Percentiles rank a stretch among this genome's conserved stretches.
These are phyloP conservation scores for Toxotes jaculatrix DNA, from an alignment of 2,113 vertebrate genomes.

Conservation along the genomic window DNA sequence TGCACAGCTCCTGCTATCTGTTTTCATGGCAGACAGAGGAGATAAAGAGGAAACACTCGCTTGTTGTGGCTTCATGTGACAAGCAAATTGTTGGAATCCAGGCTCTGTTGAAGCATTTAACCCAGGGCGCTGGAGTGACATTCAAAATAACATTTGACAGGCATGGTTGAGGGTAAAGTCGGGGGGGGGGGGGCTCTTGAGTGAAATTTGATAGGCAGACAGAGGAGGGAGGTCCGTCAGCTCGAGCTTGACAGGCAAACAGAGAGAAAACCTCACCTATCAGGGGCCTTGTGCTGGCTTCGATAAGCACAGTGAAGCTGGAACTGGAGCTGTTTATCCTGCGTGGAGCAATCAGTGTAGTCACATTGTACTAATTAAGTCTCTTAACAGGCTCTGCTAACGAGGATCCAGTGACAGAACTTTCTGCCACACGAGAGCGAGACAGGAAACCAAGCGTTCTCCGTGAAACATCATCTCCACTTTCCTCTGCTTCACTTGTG, in stretches of 20 bases:
- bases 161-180: background rate
- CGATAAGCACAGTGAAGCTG: slow-evolving; percentile 18
- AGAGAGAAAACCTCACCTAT: slow-evolving; percentile 4
- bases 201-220: slow-evolving; percentile 34
- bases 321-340: slow-evolving; percentile 5
- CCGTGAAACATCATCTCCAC: background rate
- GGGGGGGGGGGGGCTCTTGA: background rate
- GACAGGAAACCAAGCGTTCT: background rate
- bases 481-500: background rate
- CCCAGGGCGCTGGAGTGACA: slow-evolving; percentile 40
- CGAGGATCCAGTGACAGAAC: slow-evolving; percentile 38
- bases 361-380: slow-evolving; percentile 68
- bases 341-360: slow-evolving; percentile 53
- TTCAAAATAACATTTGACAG: slow-evolving; percentile 57
- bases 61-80: slow-evolving; percentile 51
- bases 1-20: slow-evolving; percentile 17
- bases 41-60: slow-evolving; percentile 30
- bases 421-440: background rate
- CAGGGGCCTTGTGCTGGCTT: slow-evolving; percentile 3
- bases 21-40: slow-evolving; percentile 27
- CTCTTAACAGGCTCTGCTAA: slow-evolving; percentile 46
- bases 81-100: slow-evolving; percentile 37
- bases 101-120: slow-evolving; percentile 41
- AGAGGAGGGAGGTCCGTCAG: slow-evolving; percentile 7
- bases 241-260: slow-evolving; percentile 33